A percentile compares a stretch with the other conserved stretches of the same genome.
phyloP scores from a whole-genome alignment of 35 echinoderm and acorn worm species.

The Ophioderma brevispina region DNA sequence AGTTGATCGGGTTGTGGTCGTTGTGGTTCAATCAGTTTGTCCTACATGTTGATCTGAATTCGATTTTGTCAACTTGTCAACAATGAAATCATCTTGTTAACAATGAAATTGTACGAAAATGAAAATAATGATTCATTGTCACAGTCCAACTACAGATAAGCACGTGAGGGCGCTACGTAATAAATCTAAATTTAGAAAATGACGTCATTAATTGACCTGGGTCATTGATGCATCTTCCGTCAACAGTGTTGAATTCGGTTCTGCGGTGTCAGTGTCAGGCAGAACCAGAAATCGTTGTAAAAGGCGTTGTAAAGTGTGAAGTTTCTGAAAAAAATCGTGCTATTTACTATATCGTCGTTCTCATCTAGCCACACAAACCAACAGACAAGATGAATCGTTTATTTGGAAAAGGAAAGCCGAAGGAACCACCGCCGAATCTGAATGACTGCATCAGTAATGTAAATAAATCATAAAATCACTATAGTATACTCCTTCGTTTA shows the following conservation, averaged over 20 bases:
- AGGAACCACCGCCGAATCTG: slow-evolving; percentile 79
- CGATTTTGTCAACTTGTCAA: too few species aligned
- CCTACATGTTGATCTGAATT: too few species aligned
- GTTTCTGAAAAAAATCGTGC: neutral
- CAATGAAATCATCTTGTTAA: too few species aligned
- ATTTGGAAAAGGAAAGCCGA: slow-evolving; percentile 76
- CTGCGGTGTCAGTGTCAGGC: neutral
- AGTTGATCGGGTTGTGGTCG: too few species aligned
- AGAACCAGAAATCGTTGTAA: neutral
- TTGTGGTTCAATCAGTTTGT: too few species aligned
- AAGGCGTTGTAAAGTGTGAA: neutral
- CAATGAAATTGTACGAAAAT: too few species aligned
- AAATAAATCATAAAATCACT: slow-evolving; percentile 17
- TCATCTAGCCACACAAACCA: neutral
- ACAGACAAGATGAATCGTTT: slow-evolving; percentile 73
- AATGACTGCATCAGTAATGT: slow-evolving; percentile 76
- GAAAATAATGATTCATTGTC: slow-evolving; percentile 7
- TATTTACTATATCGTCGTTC: neutral
- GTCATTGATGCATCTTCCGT: neutral
- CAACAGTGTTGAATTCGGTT: neutral
- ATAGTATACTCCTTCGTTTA: neutral
- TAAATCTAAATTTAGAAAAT: neutral
- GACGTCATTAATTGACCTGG: neutral
- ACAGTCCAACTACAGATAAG: neutral
- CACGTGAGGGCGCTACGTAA: slow-evolving; percentile 1